These are phyloP conservation scores for Florisuga fusca DNA, from an alignment of 2,797 vertebrate genomes.

Conservation along the genomic window DNA sequence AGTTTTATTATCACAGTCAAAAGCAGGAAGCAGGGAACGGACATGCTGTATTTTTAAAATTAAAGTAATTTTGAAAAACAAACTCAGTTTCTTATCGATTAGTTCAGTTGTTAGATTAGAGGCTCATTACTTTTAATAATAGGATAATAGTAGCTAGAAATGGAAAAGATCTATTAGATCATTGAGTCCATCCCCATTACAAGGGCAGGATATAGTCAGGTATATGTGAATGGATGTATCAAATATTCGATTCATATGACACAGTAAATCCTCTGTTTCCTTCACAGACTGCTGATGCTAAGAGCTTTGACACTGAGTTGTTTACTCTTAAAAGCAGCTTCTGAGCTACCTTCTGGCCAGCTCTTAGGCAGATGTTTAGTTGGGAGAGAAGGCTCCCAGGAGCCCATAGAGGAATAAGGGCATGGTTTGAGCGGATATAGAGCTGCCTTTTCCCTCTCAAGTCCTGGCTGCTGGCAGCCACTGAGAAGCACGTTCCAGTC, in stretches of 20 bases:
- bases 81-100: slow-evolving; percentile 79
- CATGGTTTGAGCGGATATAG: neutral
- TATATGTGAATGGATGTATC: slow-evolving; percentile 56
- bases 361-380: slow-evolving; percentile 47
- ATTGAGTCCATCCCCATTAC: slow-evolving; percentile 52
- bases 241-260: slow-evolving; percentile 67
- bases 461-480: neutral
- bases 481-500: neutral
- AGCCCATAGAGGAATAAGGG: slow-evolving; percentile 7
- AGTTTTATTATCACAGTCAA: slow-evolving; percentile 81
- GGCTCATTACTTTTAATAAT: slow-evolving; percentile 79
- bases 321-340: slow-evolving; percentile 69
- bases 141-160: slow-evolving; percentile 55
- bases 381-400: neutral
- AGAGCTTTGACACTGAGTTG: slow-evolving; percentile 61
- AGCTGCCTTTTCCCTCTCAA: neutral
- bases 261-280: slow-evolving; percentile 56
- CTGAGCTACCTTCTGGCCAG: slow-evolving; percentile 53
- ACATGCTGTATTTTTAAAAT: slow-evolving; percentile 77
- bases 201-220: slow-evolving; percentile 50
- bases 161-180: slow-evolving; percentile 68
- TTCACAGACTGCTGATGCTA: slow-evolving; percentile 63
- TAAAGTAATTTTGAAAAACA: slow-evolving; percentile 79
- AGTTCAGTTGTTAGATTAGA: slow-evolving; percentile 79
- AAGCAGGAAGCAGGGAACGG: slow-evolving; percentile 76